Conservation (phyloP, 2,113 vertebrate species). For the Odontesthes bonariensis region DNA sequence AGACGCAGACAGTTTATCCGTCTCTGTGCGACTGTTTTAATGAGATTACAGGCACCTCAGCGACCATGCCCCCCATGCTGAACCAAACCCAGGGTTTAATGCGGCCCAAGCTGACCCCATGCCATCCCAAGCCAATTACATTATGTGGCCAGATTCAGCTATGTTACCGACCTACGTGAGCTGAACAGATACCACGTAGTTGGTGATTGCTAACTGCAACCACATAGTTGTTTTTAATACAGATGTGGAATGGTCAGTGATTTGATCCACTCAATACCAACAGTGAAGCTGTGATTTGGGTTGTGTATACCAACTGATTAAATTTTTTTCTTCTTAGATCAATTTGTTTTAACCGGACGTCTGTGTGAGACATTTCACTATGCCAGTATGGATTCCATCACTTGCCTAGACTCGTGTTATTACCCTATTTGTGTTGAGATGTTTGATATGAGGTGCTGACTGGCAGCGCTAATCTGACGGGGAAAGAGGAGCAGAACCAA, state of each 20-base stretch:
- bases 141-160: not conserved
- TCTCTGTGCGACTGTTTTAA: slow-evolving; percentile 49
- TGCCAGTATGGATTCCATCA: slow-evolving; percentile 28
- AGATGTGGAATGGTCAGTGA: not conserved
- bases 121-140: slow-evolving; percentile 34
- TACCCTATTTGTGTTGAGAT: not conserved
- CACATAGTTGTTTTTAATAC: slow-evolving; percentile 21
- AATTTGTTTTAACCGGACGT: not conserved
- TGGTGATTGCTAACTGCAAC: not conserved
- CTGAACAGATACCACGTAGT: slow-evolving; percentile 3
- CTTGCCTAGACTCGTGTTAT: slow-evolving; percentile 37
- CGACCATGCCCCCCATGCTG: slow-evolving; percentile 16
- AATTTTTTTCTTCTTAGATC: not conserved
- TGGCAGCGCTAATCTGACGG: not conserved
- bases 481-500: not conserved
- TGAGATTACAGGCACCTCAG: slow-evolving; percentile 63
- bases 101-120: slow-evolving; percentile 1
- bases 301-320: not conserved
- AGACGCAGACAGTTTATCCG: slow-evolving; percentile 40
- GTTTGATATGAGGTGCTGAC: not conserved
- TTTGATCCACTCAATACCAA: not conserved
- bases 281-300: not conserved
- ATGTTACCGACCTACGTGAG: slow-evolving; percentile 5
- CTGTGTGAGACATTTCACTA: not conserved
- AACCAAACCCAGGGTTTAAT: slow-evolving; percentile 20